Base-by-base conservation (phyloP, 2,113 vertebrate genomes). In the Ammodytes dubius region DNA sequence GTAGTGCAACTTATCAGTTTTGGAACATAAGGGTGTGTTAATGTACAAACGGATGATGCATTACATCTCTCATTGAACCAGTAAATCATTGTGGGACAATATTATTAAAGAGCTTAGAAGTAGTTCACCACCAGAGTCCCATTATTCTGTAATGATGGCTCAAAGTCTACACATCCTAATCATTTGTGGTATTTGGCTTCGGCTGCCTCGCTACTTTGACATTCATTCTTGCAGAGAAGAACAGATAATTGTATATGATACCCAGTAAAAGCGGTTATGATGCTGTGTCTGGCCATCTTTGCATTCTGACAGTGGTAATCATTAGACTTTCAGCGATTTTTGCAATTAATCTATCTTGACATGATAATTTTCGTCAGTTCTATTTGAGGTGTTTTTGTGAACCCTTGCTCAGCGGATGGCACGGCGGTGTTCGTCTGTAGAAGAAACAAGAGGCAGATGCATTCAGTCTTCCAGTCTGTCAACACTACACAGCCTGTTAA, bases 341-440 rank as follows among this genome's bases (percentile, higher is more conserved):
- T 87, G 89, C 88, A 86, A 94, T 95, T 94, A 94, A 95, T 94
- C 88, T 92, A 86, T 90, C 89, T 90, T 92, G 93, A 93, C 92
- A 53, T 85, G 81, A 91, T 92, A 67, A 92, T 95, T 94, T 93
- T 76, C 75, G 69, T 91, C 87, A 79, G 73, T 88, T 93, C 88
- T 91, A 87, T 94, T 90, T 81, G 81, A 92, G 85, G 79, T 83
- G 81, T 88, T 90, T 90, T 85, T 81, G 84, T 88, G 89, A 92
- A 95, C 89, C 88, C 91, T 92, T 85, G 81, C 91, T 85, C 89
- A 70, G 93, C 77, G 59, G 88, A 82, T 83, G 82, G 86, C 76
- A 35, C 63, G 49, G 60, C 56, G 57, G 82, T 54, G 83, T 69
- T 57, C 49, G 39, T 75, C 74, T 70, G 71, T 54, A 66, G 69